Evolutionary conservation across 2,888 invertebrate genomes (phyloP).

Genomic region (Lottia scabra): DNA sequence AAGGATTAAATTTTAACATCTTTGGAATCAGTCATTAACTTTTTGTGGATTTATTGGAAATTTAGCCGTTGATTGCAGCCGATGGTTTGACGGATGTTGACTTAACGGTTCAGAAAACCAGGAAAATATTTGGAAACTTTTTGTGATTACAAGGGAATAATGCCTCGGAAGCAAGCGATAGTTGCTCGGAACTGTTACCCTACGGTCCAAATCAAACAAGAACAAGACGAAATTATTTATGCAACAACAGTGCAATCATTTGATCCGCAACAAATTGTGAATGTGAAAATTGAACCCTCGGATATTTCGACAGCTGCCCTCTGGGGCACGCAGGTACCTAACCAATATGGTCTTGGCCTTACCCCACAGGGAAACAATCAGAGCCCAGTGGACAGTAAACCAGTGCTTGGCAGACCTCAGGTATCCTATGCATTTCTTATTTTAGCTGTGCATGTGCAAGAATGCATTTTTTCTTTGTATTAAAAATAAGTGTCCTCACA

Average conservation of each 20-base stretch:
- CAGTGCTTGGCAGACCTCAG: constrained; percentile 46
- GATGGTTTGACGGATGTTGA: constrained; percentile 4
- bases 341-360: constrained; percentile 15
- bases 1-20: not conserved
- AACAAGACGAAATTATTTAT: constrained; percentile 39
- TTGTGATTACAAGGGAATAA: constrained; percentile 15
- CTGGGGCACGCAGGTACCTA: not conserved
- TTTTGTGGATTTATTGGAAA: not conserved
- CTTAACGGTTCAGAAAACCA: not conserved
- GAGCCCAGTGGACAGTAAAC: constrained; percentile 38
- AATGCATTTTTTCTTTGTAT: constrained; percentile 1
- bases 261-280: constrained; percentile 9
- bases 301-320: constrained; percentile 2
- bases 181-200: constrained; percentile 40
- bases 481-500: not conserved
- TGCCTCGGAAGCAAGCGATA: constrained; percentile 53
- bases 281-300: constrained; percentile 29
- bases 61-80: not conserved
- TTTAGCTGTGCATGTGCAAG: not conserved
- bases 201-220: constrained; percentile 48
- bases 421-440: constrained; percentile 27
- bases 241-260: constrained; percentile 25
- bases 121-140: constrained; percentile 2
- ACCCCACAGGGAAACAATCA: constrained; percentile 35
- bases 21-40: not conserved